Evolutionary conservation across 2,113 vertebrate species (phyloP).

Genomic region (Motacilla alba): DNA sequence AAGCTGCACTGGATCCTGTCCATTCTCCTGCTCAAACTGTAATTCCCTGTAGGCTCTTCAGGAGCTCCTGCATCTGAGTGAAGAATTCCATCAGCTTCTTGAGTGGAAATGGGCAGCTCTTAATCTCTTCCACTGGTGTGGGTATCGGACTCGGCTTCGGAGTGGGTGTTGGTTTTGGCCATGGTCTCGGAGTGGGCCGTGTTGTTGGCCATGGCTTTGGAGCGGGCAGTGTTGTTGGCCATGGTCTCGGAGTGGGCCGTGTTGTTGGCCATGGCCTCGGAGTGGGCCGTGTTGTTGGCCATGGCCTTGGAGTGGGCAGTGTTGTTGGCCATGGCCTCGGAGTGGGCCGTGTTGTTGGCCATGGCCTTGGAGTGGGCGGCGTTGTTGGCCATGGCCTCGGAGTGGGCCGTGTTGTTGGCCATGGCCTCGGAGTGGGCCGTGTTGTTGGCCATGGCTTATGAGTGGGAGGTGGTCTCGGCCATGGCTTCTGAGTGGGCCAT

Average conservation of each 20-base stretch:
- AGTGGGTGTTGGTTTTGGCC: not conserved
- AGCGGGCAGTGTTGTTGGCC: not conserved
- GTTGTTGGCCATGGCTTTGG: rapidly evolving
- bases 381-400: rapidly evolving
- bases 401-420: not conserved
- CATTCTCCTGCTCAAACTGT: not conserved
- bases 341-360: rapidly evolving
- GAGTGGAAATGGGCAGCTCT: not conserved
- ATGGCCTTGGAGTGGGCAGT: rapidly evolving
- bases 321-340: not conserved
- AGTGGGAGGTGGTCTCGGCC: not conserved
- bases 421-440: rapidly evolving
- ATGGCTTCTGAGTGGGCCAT: not conserved
- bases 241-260: rapidly evolving
- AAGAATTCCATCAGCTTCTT: not conserved
- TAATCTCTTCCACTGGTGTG: not conserved
- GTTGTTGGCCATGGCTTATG: rapidly evolving
- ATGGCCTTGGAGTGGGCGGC: rapidly evolving
- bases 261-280: not conserved
- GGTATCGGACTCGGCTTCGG: not conserved
- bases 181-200: rapidly evolving
- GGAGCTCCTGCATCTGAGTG: not conserved
- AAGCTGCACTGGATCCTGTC: not conserved
- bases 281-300: rapidly evolving
- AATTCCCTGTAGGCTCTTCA: not conserved